phyloP scores from a whole-genome alignment of 2,113 vertebrate genomes.

The Dromaius novaehollandiae region DNA sequence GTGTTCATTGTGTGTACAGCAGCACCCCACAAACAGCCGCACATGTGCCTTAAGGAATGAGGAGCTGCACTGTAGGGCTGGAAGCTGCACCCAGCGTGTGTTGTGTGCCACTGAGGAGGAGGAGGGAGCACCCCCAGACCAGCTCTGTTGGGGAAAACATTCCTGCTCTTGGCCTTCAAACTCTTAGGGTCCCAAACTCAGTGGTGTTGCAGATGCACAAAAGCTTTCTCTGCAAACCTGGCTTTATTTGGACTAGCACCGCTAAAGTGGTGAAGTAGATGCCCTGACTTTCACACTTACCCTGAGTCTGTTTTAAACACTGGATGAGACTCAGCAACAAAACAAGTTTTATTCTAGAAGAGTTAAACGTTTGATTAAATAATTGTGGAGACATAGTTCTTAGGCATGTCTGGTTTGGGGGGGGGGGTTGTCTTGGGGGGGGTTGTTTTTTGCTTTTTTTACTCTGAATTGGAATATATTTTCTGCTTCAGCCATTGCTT shows the following conservation, averaged over 20 bases:
- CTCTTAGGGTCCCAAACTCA: background rate
- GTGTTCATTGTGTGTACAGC: background rate
- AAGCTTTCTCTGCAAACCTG: background rate
- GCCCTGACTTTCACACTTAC: background rate
- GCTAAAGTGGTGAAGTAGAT: background rate
- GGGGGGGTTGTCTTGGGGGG: no score
- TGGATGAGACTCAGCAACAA: background rate
- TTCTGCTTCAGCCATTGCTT: background rate
- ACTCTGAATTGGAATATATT: background rate
- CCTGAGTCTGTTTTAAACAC: background rate
- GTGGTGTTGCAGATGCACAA: background rate
- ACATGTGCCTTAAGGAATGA: background rate
- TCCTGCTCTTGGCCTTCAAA: background rate
- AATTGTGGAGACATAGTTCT: background rate
- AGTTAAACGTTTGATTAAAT: background rate
- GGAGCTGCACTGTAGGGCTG: background rate
- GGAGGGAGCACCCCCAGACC: background rate
- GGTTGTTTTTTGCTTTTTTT: background rate
- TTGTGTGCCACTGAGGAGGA: fast-evolving
- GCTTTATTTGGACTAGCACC: background rate
- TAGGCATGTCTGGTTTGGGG: fast-evolving
- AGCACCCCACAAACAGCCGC: background rate
- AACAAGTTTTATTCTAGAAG: background rate
- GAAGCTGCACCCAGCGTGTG: background rate
- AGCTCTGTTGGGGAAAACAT: background rate